Evolutionary conservation across 2,888 invertebrate species (phyloP).

Genomic region (Megamerina dolium): DNA sequence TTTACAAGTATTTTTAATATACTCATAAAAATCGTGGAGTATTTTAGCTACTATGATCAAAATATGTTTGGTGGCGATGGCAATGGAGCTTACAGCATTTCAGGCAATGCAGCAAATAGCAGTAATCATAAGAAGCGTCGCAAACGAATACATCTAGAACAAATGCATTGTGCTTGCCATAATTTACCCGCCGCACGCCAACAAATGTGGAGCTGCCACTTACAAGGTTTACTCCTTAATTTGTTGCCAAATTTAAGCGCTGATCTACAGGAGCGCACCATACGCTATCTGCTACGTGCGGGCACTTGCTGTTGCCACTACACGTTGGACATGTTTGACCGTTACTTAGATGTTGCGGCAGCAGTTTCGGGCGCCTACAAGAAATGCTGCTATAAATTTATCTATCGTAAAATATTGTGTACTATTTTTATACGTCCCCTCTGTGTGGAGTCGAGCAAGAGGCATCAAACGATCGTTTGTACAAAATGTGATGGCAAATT

Average conservation of each 20-base stretch:
- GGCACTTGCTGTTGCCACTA: constrained; percentile 47
- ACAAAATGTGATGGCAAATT: constrained; percentile 38
- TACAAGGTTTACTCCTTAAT: constrained; percentile 41
- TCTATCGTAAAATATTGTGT: constrained; percentile 37
- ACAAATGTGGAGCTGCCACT: constrained; percentile 36
- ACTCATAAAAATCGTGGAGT: constrained; percentile 37
- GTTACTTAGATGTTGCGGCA: constrained; percentile 30
- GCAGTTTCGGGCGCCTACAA: constrained; percentile 29
- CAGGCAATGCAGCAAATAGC: constrained; percentile 10
- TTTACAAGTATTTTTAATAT: constrained; percentile 33
- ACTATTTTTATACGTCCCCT: constrained; percentile 32
- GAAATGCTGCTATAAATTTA: constrained; percentile 40
- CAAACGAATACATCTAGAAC: constrained; percentile 25
- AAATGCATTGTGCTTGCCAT: constrained; percentile 37
- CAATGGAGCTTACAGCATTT: too few relatives aligned
- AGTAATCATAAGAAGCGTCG: constrained; percentile 17
- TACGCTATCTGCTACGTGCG: constrained; percentile 36
- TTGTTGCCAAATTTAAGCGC: constrained; percentile 28
- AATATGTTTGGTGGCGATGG: constrained; percentile 24
- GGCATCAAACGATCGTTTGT: constrained; percentile 21
- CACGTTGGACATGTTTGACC: constrained; percentile 30
- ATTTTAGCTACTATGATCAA: constrained; percentile 33
- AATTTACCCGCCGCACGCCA: constrained; percentile 16
- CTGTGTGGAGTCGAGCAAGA: not conserved
- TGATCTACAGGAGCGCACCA: constrained; percentile 34